phyloP scores from a whole-genome alignment of 2,797 vertebrate species.

The Phyllotis vaccarum region DNA sequence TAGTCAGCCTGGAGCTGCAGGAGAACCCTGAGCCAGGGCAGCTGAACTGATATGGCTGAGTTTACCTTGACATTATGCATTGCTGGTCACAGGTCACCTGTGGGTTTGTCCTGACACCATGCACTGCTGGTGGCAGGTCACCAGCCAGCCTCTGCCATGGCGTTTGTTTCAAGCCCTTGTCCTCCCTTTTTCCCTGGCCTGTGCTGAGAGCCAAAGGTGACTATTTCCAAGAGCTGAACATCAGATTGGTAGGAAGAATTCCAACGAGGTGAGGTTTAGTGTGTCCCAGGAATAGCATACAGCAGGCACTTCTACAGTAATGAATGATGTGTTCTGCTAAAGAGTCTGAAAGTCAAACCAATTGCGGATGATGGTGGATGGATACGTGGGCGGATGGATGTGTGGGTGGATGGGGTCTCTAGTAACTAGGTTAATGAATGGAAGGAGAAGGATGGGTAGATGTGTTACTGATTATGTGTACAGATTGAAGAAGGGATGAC shows the following conservation, averaged over 20 bases:
- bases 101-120: background rate
- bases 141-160: background rate
- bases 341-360: background rate
- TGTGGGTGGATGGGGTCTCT: background rate
- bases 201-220: background rate
- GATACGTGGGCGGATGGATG: background rate
- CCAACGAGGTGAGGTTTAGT: background rate
- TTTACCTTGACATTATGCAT: background rate
- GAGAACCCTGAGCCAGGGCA: conserved; percentile 12
- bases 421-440: background rate
- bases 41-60: background rate
- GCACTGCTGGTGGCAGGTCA: background rate
- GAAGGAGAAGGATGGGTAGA: background rate
- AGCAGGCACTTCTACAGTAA: background rate
- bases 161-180: background rate
- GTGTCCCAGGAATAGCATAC: background rate
- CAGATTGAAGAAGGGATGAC: background rate
- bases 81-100: background rate
- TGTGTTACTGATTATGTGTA: background rate
- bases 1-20: background rate
- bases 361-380: background rate
- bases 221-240: background rate
- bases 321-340: background rate
- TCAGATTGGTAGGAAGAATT: background rate
- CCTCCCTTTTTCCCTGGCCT: background rate